Conservation (phyloP, 2,888 invertebrate species). For the Drosophila seclusa region DNA sequence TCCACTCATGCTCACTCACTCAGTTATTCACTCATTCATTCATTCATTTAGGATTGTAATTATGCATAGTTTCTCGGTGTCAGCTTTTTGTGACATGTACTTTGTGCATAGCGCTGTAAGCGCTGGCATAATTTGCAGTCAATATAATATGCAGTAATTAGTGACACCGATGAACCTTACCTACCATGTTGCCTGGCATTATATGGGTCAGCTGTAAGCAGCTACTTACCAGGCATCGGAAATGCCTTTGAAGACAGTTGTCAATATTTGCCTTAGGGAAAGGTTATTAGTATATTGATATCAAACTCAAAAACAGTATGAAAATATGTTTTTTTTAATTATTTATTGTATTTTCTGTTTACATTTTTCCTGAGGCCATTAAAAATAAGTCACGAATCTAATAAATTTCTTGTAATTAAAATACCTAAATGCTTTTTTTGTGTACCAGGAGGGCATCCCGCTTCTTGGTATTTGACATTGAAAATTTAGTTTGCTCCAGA, state of each 20-base stretch:
- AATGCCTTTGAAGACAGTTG: constrained; percentile 24
- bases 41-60: constrained; percentile 31
- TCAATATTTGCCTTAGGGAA: too few species aligned
- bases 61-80: constrained; percentile 44
- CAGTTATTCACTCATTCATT: constrained; percentile 17
- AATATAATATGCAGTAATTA: constrained; percentile 70
- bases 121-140: constrained; percentile 58
- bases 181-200: constrained; percentile 10
- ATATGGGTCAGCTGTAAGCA: constrained; percentile 47
- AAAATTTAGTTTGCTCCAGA: constrained; percentile 58
- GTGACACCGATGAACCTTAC: constrained; percentile 61
- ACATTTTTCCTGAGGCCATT: constrained; percentile 2
- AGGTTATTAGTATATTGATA: not conserved
- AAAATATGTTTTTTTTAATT: not conserved
- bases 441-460: constrained; percentile 4
- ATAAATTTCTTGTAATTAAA: constrained; percentile 27
- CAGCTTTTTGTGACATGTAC: constrained; percentile 23
- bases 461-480: constrained; percentile 15
- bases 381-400: constrained; percentile 27
- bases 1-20: constrained; percentile 21
- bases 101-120: constrained; percentile 32
- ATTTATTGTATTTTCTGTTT: not conserved
- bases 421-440: constrained; percentile 15
- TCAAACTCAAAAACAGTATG: not conserved
- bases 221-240: constrained; percentile 17